Base-by-base conservation (phyloP, 2,888 invertebrate species). In the Sinopyrophorus schimmeli region DNA sequence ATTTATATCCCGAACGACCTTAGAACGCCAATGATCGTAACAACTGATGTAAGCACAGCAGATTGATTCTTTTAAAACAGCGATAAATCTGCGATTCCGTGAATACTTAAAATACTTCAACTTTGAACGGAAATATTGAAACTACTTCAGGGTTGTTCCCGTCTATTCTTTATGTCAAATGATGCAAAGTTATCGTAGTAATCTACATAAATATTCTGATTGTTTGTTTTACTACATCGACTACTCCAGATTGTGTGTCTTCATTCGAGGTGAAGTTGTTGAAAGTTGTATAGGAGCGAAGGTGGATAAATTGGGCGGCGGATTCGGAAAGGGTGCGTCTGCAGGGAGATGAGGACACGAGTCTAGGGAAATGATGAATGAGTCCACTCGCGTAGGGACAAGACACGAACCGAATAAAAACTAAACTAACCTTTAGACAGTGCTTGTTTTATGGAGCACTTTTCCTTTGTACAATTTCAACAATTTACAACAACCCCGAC, bases 181-280 rank as follows among this genome's bases (percentile, higher is more conserved):
- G 58, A 48, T 53, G 58, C 58, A 54, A 64, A 63, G 63, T 63
- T 62, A 65, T 61, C 61, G 61, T 55, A 60, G 62, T 65, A 64
- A 66, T 66, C 65, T 66, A 55, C 63, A 65, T 66, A 66, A 66
- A 66, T 64, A 64, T 65, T 63, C 66, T 57, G 61, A 64, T 64
- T 60, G 63, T 55, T 63, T 63, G 64, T 60, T 63, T 63, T 63
- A 61, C 61, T 58, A 57, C 58, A 60, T 54, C 58, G 51, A 48
- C 53, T 56, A 60, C 57, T 56, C 63, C 61, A 62, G 63, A 64
- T 63, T 64, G 61, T 58, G 59, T 61, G 58, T 55, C 60, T 62
- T 58, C 59, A 56, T 56, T 59, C 54, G 58, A 59, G 58, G 59
- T 59, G 58, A 62, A 60, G 54, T 58, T 59, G 58, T 56, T 57